Percentiles rank a stretch among this genome's conserved stretches.
Evolutionary conservation across 2,113 vertebrate species (phyloP).

Genomic region (Sula dactylatra): DNA sequence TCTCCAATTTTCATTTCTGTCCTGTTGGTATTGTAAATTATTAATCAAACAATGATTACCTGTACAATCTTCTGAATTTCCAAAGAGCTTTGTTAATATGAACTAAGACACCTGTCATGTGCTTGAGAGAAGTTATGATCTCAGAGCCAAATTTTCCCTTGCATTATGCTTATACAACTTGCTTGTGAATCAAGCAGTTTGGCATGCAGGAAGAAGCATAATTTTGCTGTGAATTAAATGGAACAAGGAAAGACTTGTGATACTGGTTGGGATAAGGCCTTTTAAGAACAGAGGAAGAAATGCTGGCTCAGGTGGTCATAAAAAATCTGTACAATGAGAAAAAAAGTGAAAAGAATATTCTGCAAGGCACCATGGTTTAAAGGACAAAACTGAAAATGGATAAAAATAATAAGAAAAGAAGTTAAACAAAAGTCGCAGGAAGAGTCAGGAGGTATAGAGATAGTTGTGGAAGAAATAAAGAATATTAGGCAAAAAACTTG

Average conservation of each 20-base stretch:
- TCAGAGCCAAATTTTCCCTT: background rate
- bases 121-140: background rate
- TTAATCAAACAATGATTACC: conserved; percentile 27
- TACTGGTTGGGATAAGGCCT: background rate
- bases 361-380: background rate
- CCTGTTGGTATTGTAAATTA: conserved; percentile 25
- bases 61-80: background rate
- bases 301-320: background rate
- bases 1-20: background rate
- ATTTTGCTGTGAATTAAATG: background rate
- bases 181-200: background rate
- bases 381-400: background rate
- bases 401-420: background rate
- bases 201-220: background rate
- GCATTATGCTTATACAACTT: background rate
- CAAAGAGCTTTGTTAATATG: background rate
- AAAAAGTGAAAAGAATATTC: background rate
- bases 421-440: background rate
- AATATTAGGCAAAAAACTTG: background rate
- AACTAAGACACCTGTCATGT: background rate
- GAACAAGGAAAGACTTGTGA: background rate
- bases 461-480: background rate
- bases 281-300: background rate
- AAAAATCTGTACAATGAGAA: background rate
- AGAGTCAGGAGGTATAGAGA: background rate